A percentile compares a stretch with the other conserved stretches of the same genome.
phyloP scores from a whole-genome alignment of 2,113 vertebrate species.

The Labrus mixtus region DNA sequence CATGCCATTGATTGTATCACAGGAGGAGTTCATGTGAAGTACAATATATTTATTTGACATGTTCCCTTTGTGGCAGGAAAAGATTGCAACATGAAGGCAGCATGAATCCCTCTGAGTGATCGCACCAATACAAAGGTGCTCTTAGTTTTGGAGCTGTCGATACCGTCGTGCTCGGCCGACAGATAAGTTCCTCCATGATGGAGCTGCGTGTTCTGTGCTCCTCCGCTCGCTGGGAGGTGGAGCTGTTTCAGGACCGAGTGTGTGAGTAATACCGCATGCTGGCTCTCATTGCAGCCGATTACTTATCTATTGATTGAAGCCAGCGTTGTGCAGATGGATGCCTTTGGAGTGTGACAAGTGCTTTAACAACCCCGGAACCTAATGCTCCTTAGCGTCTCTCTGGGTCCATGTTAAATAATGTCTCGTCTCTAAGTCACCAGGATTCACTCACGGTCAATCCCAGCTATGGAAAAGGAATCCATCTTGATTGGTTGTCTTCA shows the following conservation, averaged over 20 bases:
- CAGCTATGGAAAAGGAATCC: constrained; percentile 67
- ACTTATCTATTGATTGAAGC: constrained; percentile 86
- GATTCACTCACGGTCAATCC: constrained; percentile 73
- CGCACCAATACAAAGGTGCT: constrained; percentile 57
- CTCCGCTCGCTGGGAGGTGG: constrained; percentile 57
- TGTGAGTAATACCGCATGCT: constrained; percentile 77
- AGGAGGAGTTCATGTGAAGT: constrained; percentile 6
- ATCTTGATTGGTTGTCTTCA: constrained; percentile 82
- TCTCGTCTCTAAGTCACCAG: constrained; percentile 73
- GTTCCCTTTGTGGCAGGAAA: constrained; percentile 36
- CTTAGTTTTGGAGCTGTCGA: constrained; percentile 60
- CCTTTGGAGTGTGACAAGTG: constrained; percentile 78
- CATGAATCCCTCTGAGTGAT: constrained; percentile 46
- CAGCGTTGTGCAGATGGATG: constrained; percentile 81
- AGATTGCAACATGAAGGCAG: constrained; percentile 52
- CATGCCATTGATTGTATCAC: neutral
- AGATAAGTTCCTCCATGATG: constrained; percentile 72
- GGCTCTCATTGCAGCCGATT: constrained; percentile 81
- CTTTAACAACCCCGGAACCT: constrained; percentile 80
- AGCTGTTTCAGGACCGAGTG: constrained; percentile 61
- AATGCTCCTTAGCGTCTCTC: constrained; percentile 82
- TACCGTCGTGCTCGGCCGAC: constrained; percentile 58
- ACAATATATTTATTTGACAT: constrained; percentile 31
- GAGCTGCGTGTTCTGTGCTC: constrained; percentile 53
- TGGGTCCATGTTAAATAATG: constrained; percentile 81